These are phyloP conservation scores for Cepaea hortensis DNA, from an alignment of 2,888 invertebrate species.

Conservation along the genomic window DNA sequence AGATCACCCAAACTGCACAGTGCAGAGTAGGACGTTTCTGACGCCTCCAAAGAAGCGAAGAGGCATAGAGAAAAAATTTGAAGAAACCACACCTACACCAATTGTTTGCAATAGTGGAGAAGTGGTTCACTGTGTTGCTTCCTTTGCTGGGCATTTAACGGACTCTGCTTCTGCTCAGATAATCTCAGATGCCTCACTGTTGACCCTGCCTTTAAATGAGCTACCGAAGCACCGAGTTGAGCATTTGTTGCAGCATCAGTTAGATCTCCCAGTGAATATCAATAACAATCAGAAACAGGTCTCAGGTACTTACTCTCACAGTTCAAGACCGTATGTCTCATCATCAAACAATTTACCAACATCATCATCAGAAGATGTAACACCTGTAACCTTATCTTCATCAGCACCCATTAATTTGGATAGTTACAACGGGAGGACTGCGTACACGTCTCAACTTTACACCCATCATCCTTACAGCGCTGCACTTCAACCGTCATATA, in stretches of 20 bases:
- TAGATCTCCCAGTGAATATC: not conserved
- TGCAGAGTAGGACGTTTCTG: conserved; percentile 34
- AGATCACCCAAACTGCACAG: not conserved
- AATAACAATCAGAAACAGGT: conserved; percentile 16
- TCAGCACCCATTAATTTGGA: not conserved
- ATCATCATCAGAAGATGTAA: not conserved
- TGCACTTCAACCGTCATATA: not conserved
- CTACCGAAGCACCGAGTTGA: conserved; percentile 41
- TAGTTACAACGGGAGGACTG: not conserved
- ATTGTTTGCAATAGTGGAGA: conserved; percentile 23
- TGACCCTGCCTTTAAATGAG: not conserved
- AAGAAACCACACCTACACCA: not conserved
- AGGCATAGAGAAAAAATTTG: conserved; percentile 47
- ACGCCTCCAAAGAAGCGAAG: conserved; percentile 53
- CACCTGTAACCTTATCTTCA: not conserved
- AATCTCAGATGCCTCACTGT: not conserved
- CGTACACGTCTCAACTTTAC: not conserved
- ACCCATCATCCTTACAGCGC: conserved; percentile 15
- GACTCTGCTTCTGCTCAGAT: not conserved
- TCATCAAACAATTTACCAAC: conserved; percentile 5
- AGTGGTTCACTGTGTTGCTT: not conserved
- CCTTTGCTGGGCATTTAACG: not conserved
- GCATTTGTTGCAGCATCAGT: conserved; percentile 27
- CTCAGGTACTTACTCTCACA: conserved; percentile 29
- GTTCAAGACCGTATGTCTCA: conserved; percentile 19